Base-by-base conservation (phyloP, 2,113 vertebrate species). In the Ammodramus savannarum region DNA sequence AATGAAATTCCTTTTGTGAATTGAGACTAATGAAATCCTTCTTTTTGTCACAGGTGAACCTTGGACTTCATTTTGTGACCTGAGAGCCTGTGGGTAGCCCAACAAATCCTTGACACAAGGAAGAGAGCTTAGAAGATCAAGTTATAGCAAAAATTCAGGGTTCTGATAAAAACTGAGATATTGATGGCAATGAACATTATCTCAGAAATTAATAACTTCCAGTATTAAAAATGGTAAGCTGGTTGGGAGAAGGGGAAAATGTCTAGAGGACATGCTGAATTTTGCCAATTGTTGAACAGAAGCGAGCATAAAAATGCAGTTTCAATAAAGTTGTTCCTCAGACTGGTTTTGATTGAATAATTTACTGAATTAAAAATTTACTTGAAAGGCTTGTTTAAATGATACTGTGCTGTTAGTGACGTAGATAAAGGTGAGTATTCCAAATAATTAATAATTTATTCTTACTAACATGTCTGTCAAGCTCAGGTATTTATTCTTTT, bases 141-240 rank as follows among this genome's bases (percentile, higher is more conserved):
- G 71, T 79, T 71, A 65, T 94, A 96, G 84, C 80, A 72, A 54
- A 86, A 55, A 95, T 91, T 91, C 81, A 96, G 95, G 91, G 92
- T 73, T 95, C 65, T 95, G 83, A 92, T 91, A 96, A 92, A 91
- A 97, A 82, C 77, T 94, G 95, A 93, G 72, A 62, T 95, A n/a
- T 87, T 95, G 94, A 59, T 97, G 94, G 43, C 94, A 94, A 44
- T 95, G 89, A 95, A 82, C 59, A 7, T 84, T 97, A 86, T 95
- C 96, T 97, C 94, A 97, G 75, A 92, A 71, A 92, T 95, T 91
- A 95, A 49, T 95, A 84, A 86, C 95, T 91, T 94, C 96, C 89
- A 91, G 48, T 97, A 95, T 91, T 87, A 79, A 93, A 94, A 97
- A 96, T 97, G 96, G 96, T 97, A 97, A 97, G 96, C 90, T 22